A percentile compares a stretch with the other conserved stretches of the same genome.
Evolutionary conservation across 2,888 invertebrate species (phyloP).

Genomic region (Lepeophtheirus nordmannii): DNA sequence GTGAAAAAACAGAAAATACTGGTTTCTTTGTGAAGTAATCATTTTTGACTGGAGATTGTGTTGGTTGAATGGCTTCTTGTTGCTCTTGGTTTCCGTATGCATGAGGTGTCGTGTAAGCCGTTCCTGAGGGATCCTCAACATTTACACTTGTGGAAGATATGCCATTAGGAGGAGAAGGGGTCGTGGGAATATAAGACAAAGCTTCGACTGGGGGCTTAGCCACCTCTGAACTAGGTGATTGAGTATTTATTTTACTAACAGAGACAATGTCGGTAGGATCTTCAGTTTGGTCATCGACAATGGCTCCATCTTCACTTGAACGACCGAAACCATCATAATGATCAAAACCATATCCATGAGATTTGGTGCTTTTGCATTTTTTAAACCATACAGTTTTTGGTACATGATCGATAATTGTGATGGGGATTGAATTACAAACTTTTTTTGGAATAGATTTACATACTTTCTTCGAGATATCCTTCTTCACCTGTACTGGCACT

Average conservation of each 20-base stretch:
- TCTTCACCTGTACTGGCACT: slow-evolving; percentile 18
- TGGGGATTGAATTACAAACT: slow-evolving; percentile 21
- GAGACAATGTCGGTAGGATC: background rate
- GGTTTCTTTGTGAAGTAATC: slow-evolving; percentile 3
- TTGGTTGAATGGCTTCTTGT: too few species aligned
- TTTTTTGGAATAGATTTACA: slow-evolving; percentile 19
- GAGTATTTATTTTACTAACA: background rate
- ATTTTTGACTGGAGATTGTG: background rate
- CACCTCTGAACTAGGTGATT: background rate
- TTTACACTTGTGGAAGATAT: background rate
- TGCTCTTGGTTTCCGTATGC: too few species aligned
- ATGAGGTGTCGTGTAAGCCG: too few species aligned
- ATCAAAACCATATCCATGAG: slow-evolving; percentile 26
- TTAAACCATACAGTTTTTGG: slow-evolving; percentile 23
- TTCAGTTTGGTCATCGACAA: background rate
- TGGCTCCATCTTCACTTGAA: background rate
- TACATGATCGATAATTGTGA: slow-evolving; percentile 17
- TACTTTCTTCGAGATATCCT: slow-evolving; percentile 20
- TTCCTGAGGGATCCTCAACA: too few species aligned
- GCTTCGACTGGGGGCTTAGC: background rate
- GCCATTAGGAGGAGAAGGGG: background rate
- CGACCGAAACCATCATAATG: background rate
- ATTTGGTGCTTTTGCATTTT: slow-evolving; percentile 20
- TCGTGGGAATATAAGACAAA: background rate
- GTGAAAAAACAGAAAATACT: background rate